Evolutionary conservation across 1,140 invertebrate genomes (phyloP).

Genomic region (Magallana ariakensis): DNA sequence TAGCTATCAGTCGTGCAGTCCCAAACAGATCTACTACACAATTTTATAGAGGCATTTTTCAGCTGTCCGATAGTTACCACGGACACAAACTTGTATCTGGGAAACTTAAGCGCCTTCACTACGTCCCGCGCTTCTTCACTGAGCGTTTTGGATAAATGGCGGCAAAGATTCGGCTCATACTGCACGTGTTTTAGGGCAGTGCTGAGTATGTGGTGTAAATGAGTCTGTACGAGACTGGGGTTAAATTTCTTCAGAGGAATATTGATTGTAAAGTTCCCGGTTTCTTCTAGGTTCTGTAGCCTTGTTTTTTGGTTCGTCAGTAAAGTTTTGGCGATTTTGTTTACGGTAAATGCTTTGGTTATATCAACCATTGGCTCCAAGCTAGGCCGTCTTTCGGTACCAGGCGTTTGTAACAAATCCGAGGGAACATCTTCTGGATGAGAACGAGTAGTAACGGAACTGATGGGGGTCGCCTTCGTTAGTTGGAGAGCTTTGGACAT

Average conservation of each 20-base stretch:
- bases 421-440: not conserved
- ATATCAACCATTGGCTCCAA: not conserved
- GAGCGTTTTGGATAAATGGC: slow-evolving; percentile 31
- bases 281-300: slow-evolving; percentile 41
- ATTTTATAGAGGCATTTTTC: slow-evolving; percentile 7
- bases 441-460: not conserved
- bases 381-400: not conserved
- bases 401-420: not conserved
- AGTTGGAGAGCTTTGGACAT: not conserved
- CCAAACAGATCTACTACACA: slow-evolving; percentile 46
- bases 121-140: slow-evolving; percentile 45
- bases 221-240: slow-evolving; percentile 6
- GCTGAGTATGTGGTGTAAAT: not conserved
- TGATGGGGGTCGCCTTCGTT: not conserved
- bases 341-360: slow-evolving; percentile 14
- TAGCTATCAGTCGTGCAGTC: slow-evolving; percentile 40
- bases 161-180: slow-evolving; percentile 47
- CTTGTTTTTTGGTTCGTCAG: slow-evolving; percentile 38
- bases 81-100: slow-evolving; percentile 53
- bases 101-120: slow-evolving; percentile 49
- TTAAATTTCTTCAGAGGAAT: slow-evolving; percentile 47
- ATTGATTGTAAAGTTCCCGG: slow-evolving; percentile 51
- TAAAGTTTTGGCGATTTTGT: slow-evolving; percentile 40
- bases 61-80: slow-evolving; percentile 52
- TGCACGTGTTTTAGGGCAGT: not conserved